Base-by-base conservation (phyloP, 2,888 invertebrate species). In the Myathropa florea region DNA sequence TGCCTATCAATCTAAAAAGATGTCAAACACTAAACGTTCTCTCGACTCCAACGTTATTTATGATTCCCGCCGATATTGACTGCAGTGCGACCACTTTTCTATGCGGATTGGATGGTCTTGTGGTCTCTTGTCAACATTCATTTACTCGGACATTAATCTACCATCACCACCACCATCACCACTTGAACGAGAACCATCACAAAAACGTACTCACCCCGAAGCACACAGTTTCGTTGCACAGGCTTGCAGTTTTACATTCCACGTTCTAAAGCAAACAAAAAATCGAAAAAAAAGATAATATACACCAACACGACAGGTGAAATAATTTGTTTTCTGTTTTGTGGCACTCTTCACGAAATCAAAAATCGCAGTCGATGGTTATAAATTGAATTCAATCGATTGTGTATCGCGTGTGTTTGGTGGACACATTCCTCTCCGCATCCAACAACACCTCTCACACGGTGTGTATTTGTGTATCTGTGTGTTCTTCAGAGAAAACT, bases 91-190 rank as follows among this genome's bases (percentile, higher is more conserved):
- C 39, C 63, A 67, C 10, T 64, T 67, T 72, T 72, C 67, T 68
- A 64, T 60, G 63, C 60, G 72, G 30, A 82, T 86, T 79, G 75
- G 46, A 46, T 46, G 46, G 18, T 46, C 46, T 46, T 46, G 46
- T 46, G 46, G 46, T 46, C 78, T 57, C 53, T 78, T 86, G 83
- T 86, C 86, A 83, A 83, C 75, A 86, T 63, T 75, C 83, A 83
- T 83, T 83, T 57, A 71, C n/a, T n/a, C 65, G 30, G 12, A 61
- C 79, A 86, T 86, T 76, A 65, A 73, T 73, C 60, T 64, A 39
- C 6, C 24, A 14, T 21, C 3, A 68, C 36, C 60, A 65, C 33
- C 71, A 33, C 55, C 36, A 36, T 14, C 36, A 39, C 39, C n/a
- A 39, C 12, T 1, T 4, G 39, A 4, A 14, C 14, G 39, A 26